phyloP scores from a whole-genome alignment of 2,113 vertebrate genomes.

The Cyanoramphus novaezelandiae region DNA sequence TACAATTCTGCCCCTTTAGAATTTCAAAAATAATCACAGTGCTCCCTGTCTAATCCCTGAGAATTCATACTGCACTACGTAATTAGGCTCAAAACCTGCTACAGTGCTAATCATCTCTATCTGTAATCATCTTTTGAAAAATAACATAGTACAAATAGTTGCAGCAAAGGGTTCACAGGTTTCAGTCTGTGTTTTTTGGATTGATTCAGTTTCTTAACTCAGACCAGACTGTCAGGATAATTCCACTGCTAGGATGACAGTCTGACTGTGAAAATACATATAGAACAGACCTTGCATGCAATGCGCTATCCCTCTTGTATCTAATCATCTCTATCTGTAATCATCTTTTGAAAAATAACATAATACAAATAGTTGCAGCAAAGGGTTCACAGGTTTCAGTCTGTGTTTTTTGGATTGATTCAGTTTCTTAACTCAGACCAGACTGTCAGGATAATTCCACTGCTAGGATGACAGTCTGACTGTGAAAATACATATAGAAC shows the following conservation, averaged over 20 bases:
- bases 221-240: background rate
- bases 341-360: background rate
- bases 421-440: background rate
- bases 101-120: background rate
- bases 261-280: background rate
- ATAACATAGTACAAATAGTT: background rate
- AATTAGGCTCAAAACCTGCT: background rate
- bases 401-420: rapidly evolving
- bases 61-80: background rate
- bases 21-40: background rate
- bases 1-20: background rate
- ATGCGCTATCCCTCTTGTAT: background rate
- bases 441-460: background rate
- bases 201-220: background rate
- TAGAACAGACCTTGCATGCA: background rate
- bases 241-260: background rate
- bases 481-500: background rate
- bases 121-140: background rate
- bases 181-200: rapidly evolving
- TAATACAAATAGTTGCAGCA: background rate
- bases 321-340: background rate
- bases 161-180: background rate
- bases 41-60: background rate
- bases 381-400: background rate
- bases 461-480: background rate